Base-by-base conservation (phyloP, 2,888 invertebrate species). In the Bugula neritina region DNA sequence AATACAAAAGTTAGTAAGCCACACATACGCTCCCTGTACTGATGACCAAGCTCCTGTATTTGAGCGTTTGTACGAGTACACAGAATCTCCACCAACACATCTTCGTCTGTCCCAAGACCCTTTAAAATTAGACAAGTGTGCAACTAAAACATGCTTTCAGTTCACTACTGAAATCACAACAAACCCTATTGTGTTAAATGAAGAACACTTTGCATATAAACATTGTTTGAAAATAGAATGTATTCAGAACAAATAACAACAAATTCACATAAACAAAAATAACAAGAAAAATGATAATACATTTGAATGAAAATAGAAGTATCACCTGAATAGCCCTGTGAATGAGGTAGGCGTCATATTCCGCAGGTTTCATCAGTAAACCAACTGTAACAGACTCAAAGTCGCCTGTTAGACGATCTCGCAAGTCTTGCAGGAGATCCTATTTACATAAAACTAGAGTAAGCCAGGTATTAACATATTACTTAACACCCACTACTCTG, bases 41-140 rank as follows among this genome's bases (percentile, higher is more conserved):
- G 76, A 29, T 76, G 77, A 69, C 80, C 82, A 71, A 84, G 81
- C 69, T 77, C 79, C 25, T 75, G 79, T 5, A 84, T 80, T 73
- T 84, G 82, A 34, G 78, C 77, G 73, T 84, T 84, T 25, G 81
- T 79, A 71, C 84, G 77, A 13, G 84, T 82, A 74, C 84, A 84
- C 13, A 84, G 79, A 31, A 84, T 80, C 74, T 84, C 84, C 57
- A 83, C 80, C 52, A 84, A 74, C 10, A 80, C 80, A 72, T 82
- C 80, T 73, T 84, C 84, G 77, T 84, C 82, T 71, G 84, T 84
- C 0, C 84, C 84, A 1, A 83, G 77, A 55, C 84, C 84, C 83
- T 83, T 77, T 13, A 75, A 74, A 58, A 54, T 35, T 5, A 1
- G 73, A 70, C n/a, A 10, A 2, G n/a, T n/a, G n/a, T n/a, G n/a